A percentile compares a stretch with the other conserved stretches of the same genome.
These are phyloP conservation scores for Alosa sapidissima DNA, from an alignment of 2,797 vertebrate species.

Conservation along the genomic window DNA sequence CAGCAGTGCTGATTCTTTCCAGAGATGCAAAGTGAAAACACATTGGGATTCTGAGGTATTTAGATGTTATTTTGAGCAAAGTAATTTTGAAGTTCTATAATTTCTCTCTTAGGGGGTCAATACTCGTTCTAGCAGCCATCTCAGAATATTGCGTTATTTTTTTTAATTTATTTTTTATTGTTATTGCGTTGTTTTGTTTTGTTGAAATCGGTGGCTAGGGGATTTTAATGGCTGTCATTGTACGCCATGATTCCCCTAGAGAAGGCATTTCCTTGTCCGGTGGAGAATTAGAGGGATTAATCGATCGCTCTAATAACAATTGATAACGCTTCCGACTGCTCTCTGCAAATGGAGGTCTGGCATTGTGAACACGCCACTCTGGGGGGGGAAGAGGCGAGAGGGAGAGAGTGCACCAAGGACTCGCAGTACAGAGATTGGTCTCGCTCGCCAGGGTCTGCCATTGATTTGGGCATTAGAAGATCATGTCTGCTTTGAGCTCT, in stretches of 20 bases:
- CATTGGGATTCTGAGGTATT: not conserved
- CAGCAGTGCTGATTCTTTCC: not conserved
- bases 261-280: constrained; percentile 5
- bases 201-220: not conserved
- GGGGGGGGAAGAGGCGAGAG: not conserved
- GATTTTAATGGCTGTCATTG: not conserved
- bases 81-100: not conserved
- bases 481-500: constrained; percentile 42
- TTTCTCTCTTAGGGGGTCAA: not conserved
- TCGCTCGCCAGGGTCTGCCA: constrained; percentile 23
- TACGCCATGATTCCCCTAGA: not conserved
- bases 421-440: not conserved
- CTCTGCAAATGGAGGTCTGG: not conserved
- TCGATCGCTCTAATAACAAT: constrained; percentile 60
- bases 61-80: not conserved
- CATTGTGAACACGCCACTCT: constrained; percentile 24
- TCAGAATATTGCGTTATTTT: not conserved
- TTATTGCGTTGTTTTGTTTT: not conserved
- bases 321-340: constrained; percentile 31
- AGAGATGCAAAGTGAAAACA: not conserved
- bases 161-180: not conserved
- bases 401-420: not conserved
- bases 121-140: not conserved
- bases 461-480: constrained; percentile 62
- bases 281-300: constrained; percentile 54